Evolutionary conservation across 2,888 invertebrate genomes (phyloP).

Genomic region (Melanostoma mellinum): DNA sequence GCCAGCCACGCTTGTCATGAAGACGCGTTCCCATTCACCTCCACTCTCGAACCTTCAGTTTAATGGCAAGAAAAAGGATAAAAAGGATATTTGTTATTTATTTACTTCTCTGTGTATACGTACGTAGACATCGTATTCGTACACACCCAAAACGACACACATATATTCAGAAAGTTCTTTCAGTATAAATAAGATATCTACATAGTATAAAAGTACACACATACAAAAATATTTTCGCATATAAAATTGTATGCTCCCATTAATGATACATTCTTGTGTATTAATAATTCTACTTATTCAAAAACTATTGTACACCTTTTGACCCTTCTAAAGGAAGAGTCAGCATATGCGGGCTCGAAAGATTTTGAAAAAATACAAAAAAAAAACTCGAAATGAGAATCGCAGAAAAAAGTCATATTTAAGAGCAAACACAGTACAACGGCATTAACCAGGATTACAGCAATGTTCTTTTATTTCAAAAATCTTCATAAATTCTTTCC

Average conservation of each 20-base stretch:
- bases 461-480: too few relatives aligned
- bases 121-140: neutral
- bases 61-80: conserved; percentile 51
- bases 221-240: neutral
- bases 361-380: too few relatives aligned
- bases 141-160: conserved; percentile 43
- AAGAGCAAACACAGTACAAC: too few relatives aligned
- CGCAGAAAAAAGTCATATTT: too few relatives aligned
- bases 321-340: too few relatives aligned
- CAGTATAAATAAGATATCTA: conserved; percentile 35
- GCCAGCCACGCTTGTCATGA: conserved; percentile 15
- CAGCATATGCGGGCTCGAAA: too few relatives aligned
- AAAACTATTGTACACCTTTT: too few relatives aligned
- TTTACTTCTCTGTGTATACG: conserved; percentile 13
- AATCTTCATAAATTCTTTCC: conserved; percentile 21
- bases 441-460: too few relatives aligned
- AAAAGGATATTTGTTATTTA: conserved; percentile 48
- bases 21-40: neutral
- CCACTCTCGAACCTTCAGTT: neutral
- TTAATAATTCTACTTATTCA: too few relatives aligned
- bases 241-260: neutral
- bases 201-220: too few relatives aligned
- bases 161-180: conserved; percentile 33
- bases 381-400: too few relatives aligned
- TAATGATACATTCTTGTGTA: too few relatives aligned